Base-by-base conservation (phyloP, 2,888 invertebrate species). In the Ferrisia virgata region DNA sequence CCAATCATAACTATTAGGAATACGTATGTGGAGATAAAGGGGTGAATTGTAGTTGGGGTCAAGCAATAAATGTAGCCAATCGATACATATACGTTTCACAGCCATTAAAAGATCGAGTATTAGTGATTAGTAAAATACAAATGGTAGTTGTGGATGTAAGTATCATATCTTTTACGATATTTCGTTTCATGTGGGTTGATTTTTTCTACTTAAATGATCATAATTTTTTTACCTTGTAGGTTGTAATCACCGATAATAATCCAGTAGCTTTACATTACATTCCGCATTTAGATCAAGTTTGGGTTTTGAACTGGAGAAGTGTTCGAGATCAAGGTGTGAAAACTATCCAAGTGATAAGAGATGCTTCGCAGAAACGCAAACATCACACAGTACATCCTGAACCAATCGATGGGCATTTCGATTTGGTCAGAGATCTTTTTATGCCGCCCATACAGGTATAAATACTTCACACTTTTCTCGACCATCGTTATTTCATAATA, bases 341-440 rank as follows among this genome's bases (percentile, higher is more conserved):
- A 88, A 93, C 93, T 2, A 91, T 93, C 79, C 92, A 93, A 87
- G 92, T 94, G n/a, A 93, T 94, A 86, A 89, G 93, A 76, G 93
- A 93, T 87, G 94, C 93, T 36, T 92, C 92, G 22, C 92, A 93
- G 88, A 92, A 92, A 88, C 90, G 92, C 84, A 93, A 93, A 87
- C 94, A 94, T 88, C 92, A 92, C 87, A 92, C 93, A 0, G 92
- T 93, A 1, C 93, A 93, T 88, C 93, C 93, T 0, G 93, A 94
- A 87, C 93, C 94, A 0, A 93, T 94, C 69, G 93, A 93, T 87
- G 93, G 93, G 15, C 93, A 93, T 87, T 94, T 94, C 88, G 94
- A 94, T 89, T 90, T 93, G 86, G 93, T 94, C 5, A 90, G 91
- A 86, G 91, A 91, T 84, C 89, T 93, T 36, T 92, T 91, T 88